Percentiles rank a stretch among this genome's conserved stretches.
Conservation (phyloP, 1,140 invertebrate species). For the Zaprionus kolodkinae region DNA sequence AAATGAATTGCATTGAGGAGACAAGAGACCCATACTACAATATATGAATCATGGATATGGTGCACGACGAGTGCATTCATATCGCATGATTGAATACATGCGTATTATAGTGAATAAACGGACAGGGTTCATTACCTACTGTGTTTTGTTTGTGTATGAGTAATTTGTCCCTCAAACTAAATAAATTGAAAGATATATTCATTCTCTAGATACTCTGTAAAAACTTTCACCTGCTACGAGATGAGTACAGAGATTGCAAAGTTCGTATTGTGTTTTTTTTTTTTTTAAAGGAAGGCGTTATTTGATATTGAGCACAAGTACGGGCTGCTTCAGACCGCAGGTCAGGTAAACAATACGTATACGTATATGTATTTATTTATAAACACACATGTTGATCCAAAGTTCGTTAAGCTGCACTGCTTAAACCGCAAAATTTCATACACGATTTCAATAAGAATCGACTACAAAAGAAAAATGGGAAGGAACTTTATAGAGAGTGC, state of each 20-base stretch:
- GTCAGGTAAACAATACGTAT: conserved; percentile 39
- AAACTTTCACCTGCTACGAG: conserved; percentile 6
- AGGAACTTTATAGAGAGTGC: neutral
- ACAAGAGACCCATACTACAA: neutral
- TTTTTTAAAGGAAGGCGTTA: conserved; percentile 37
- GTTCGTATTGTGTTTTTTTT: neutral
- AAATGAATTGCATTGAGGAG: conserved; percentile 32
- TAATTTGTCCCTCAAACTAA: neutral
- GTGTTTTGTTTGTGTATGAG: neutral
- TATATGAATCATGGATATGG: conserved; percentile 13
- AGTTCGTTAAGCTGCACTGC: conserved; percentile 4
- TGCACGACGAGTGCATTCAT: conserved; percentile 15
- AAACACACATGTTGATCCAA: conserved; percentile 46
- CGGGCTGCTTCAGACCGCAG: conserved; percentile 46
- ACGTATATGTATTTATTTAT: conserved; percentile 35
- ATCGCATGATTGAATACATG: conserved; percentile 18
- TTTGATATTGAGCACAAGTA: conserved; percentile 73
- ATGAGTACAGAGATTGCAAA: conserved; percentile 2
- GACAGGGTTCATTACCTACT: conserved; percentile 5
- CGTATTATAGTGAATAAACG: conserved; percentile 31
- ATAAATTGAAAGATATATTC: neutral
- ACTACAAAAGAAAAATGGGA: conserved; percentile 1
- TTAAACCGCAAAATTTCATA: conserved; percentile 56
- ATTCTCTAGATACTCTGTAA: neutral
- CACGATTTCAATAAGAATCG: conserved; percentile 48